phyloP scores from a whole-genome alignment of 2,888 invertebrate genomes.

The Pocota personata region DNA sequence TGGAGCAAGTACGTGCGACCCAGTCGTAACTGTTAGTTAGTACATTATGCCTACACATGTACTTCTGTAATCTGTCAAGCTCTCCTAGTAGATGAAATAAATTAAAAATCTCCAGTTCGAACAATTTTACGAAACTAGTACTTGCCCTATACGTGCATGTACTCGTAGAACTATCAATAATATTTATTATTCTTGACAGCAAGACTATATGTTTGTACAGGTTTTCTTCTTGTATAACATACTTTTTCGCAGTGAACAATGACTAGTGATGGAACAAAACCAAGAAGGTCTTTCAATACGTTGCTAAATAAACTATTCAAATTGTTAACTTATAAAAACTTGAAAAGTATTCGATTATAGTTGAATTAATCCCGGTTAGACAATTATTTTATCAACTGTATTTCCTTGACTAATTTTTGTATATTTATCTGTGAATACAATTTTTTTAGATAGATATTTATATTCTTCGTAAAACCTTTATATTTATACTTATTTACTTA shows the following conservation, averaged over 20 bases:
- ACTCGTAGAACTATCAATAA: too few species aligned
- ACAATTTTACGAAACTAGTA: too few species aligned
- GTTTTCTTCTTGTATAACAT: too few species aligned
- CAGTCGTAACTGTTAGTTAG: too few species aligned
- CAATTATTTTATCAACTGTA: not conserved
- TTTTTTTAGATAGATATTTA: not conserved
- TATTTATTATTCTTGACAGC: too few species aligned
- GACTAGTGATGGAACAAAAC: not conserved
- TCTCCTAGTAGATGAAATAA: too few species aligned
- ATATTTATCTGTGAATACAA: not conserved
- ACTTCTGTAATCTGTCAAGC: too few species aligned
- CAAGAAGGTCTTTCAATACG: not conserved
- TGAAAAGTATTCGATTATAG: not conserved
- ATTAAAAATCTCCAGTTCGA: too few species aligned
- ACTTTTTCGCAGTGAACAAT: not conserved
- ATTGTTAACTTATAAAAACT: not conserved
- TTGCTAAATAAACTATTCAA: not conserved
- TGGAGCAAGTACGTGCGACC: too few species aligned
- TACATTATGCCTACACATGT: too few species aligned
- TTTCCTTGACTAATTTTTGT: not conserved
- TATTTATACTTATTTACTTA: not conserved
- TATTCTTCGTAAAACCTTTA: not conserved
- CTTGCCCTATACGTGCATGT: too few species aligned
- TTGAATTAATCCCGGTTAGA: not conserved
- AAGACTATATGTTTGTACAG: too few species aligned